Conservation (phyloP, 2,797 vertebrate genomes). For the Coilia nasus region DNA sequence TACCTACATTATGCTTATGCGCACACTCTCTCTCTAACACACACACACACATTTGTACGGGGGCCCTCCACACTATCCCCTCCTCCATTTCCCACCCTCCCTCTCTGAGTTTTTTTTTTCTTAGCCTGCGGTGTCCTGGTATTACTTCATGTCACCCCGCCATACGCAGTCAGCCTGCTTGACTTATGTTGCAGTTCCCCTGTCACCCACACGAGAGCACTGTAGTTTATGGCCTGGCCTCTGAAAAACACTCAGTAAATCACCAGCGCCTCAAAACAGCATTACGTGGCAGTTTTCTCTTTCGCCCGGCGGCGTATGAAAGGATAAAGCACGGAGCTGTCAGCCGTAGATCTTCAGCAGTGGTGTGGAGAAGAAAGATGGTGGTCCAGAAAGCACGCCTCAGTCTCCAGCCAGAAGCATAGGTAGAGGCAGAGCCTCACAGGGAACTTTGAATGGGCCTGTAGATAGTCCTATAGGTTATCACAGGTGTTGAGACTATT, state of each 20-base stretch:
- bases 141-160: not conserved
- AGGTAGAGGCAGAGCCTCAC: not conserved
- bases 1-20: too few species aligned
- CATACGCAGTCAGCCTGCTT: not conserved
- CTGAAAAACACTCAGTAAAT: not conserved
- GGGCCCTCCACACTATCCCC: not conserved
- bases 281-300: constrained; percentile 13
- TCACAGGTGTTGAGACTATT: too few species aligned
- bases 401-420: not conserved
- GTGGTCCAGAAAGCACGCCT: not conserved
- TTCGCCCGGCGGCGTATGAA: not conserved
- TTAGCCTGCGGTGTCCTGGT: not conserved
- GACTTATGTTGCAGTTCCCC: constrained; percentile 22
- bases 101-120: not conserved
- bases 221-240: constrained; percentile 23
- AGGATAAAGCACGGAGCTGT: not conserved
- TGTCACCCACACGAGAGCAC: constrained; percentile 49
- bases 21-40: not conserved
- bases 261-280: not conserved
- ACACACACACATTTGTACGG: not conserved
- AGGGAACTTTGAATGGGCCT: too few species aligned
- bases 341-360: not conserved
- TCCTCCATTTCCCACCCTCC: not conserved
- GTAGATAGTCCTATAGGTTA: too few species aligned
- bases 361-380: not conserved